Conservation (phyloP, 1,140 invertebrate species). For the Brachionus asplanchnoidis region DNA sequence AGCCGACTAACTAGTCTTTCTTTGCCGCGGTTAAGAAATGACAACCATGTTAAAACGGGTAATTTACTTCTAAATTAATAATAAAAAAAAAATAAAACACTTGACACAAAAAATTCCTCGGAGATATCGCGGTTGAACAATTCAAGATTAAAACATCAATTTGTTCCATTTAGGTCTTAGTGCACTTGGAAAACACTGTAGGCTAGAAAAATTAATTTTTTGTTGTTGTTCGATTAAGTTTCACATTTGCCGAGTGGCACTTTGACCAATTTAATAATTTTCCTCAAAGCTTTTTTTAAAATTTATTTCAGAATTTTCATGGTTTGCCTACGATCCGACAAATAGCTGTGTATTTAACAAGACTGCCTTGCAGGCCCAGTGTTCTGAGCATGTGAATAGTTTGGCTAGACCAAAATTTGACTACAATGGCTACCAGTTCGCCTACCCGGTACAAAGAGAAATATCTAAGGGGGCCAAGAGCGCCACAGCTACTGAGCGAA, state of each 20-base stretch:
- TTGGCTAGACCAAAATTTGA: slow-evolving; percentile 2
- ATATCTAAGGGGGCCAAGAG: background rate
- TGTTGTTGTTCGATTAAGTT: background rate
- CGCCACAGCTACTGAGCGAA: background rate
- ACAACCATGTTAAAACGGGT: slow-evolving; percentile 9
- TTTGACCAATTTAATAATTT: background rate
- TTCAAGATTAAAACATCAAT: background rate
- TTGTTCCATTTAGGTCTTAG: background rate
- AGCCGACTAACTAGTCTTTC: background rate
- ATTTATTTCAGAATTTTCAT: slow-evolving; percentile 8
- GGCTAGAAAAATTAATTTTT: background rate
- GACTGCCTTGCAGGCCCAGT: background rate
- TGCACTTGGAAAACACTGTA: background rate
- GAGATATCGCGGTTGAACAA: background rate
- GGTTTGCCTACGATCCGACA: slow-evolving; percentile 8
- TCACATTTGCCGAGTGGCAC: background rate
- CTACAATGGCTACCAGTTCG: slow-evolving; percentile 13
- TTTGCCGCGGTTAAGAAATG: background rate
- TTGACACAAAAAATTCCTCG: background rate
- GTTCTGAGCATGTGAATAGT: background rate
- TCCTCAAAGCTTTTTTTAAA: background rate
- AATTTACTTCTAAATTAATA: background rate
- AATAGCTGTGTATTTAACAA: slow-evolving; percentile 29
- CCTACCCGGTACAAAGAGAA: background rate
- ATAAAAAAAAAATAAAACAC: background rate